Conservation (phyloP, 2,888 invertebrate genomes). For the Venustoraphidia nigricollis region DNA sequence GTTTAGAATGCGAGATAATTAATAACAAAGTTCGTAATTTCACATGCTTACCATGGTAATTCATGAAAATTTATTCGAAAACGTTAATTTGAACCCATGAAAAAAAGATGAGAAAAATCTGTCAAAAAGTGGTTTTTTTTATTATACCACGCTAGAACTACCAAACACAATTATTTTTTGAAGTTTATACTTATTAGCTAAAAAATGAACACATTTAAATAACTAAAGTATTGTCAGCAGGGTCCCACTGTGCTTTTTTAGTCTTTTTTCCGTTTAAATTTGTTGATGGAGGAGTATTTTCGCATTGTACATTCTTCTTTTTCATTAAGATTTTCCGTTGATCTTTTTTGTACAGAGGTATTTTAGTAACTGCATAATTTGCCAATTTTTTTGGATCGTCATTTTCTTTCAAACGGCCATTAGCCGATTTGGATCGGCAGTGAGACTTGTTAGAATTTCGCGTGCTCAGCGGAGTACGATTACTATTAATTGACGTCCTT, state of each 20-base stretch:
- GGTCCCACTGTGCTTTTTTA: slow-evolving; percentile 22
- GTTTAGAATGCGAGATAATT: too few relatives aligned
- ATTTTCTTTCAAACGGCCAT: slow-evolving; percentile 20
- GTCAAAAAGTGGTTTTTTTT: too few relatives aligned
- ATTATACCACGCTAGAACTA: too few relatives aligned
- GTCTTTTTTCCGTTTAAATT: slow-evolving; percentile 11
- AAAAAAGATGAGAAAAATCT: too few relatives aligned
- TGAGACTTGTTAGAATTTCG: slow-evolving; percentile 17
- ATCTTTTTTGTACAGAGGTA: slow-evolving; percentile 22
- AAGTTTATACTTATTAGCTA: too few relatives aligned
- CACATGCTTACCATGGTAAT: too few relatives aligned
- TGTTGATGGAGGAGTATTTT: slow-evolving; percentile 24
- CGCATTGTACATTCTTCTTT: slow-evolving; percentile 20
- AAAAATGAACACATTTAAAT: slow-evolving; percentile 15
- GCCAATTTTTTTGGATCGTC: slow-evolving; percentile 21
- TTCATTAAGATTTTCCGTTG: not conserved
- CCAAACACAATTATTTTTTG: too few relatives aligned
- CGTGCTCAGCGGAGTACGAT: slow-evolving; percentile 21
- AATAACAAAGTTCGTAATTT: too few relatives aligned
- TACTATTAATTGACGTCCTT: slow-evolving; percentile 17
- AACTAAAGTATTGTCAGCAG: slow-evolving; percentile 22
- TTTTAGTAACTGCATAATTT: slow-evolving; percentile 19
- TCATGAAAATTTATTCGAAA: too few relatives aligned
- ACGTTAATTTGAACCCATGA: too few relatives aligned
- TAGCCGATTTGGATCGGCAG: slow-evolving; percentile 12